Percentiles rank a stretch among this genome's conserved stretches.
These are phyloP conservation scores for Heteromurus nitidus DNA, from an alignment of 2,888 invertebrate species.

Conservation along the genomic window DNA sequence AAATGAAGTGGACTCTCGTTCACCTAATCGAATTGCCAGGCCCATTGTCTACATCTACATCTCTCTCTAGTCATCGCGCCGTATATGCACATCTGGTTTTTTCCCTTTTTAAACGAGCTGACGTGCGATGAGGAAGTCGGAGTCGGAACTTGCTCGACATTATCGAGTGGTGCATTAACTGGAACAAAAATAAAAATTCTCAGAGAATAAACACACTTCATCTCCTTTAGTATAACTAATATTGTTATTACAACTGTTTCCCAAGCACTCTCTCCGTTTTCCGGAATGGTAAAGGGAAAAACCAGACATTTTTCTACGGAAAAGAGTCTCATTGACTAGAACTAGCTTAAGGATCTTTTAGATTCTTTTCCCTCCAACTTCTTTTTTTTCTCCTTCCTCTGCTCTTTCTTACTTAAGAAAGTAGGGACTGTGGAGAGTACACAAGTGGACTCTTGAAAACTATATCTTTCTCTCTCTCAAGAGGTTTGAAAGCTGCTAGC, in stretches of 20 bases:
- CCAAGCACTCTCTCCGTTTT: background rate
- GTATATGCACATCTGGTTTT: too few species aligned
- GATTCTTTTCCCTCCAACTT: conserved; percentile 12
- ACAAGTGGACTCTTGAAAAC: conserved; percentile 62
- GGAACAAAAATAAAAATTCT: conserved; percentile 28
- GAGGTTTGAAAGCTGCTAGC: conserved; percentile 54
- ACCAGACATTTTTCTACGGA: background rate
- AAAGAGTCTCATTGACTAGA: conserved; percentile 21
- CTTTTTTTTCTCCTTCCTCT: background rate
- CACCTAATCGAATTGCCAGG: too few species aligned
- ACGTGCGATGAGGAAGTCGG: background rate
- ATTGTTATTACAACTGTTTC: conserved; percentile 58
- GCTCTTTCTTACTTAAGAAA: conserved; percentile 10
- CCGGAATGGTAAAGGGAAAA: background rate
- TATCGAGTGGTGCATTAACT: too few species aligned
- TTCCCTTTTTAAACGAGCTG: too few species aligned
- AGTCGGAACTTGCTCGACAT: background rate
- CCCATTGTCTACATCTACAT: too few species aligned
- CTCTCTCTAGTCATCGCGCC: too few species aligned
- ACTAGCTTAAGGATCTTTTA: conserved; percentile 24
- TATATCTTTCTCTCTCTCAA: conserved; percentile 57
- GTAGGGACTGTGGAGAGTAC: background rate
- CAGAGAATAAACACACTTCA: conserved; percentile 34
- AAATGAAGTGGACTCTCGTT: too few species aligned
- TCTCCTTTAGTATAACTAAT: conserved; percentile 32